These are phyloP conservation scores for Ormyrus pomaceus DNA, from an alignment of 2,888 invertebrate genomes.

Conservation along the genomic window DNA sequence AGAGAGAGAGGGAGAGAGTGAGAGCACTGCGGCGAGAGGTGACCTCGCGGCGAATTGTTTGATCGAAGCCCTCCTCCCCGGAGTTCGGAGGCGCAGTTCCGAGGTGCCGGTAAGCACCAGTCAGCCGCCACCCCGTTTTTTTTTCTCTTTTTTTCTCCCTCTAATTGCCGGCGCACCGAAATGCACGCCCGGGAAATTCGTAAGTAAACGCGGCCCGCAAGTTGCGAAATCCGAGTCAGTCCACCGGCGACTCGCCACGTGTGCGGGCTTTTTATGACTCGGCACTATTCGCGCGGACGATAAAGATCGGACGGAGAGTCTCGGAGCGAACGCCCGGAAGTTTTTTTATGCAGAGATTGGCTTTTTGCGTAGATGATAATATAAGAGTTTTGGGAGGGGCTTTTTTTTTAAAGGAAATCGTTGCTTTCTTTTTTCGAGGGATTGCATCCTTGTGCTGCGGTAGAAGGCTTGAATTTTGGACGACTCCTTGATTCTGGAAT, in stretches of 20 bases:
- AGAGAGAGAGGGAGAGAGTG: background rate
- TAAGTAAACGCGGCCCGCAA: background rate
- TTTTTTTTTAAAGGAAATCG: too few species aligned
- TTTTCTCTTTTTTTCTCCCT: background rate
- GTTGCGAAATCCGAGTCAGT: background rate
- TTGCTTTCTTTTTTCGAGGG: background rate
- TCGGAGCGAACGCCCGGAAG: too few species aligned
- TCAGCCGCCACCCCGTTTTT: background rate
- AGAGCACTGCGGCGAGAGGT: background rate
- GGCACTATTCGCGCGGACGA: background rate
- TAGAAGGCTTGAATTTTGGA: too few species aligned
- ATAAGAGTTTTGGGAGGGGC: too few species aligned
- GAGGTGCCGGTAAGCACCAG: too few species aligned
- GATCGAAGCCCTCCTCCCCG: conserved; percentile 32
- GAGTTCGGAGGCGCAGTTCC: background rate
- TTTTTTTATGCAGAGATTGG: too few species aligned
- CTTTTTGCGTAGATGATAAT: too few species aligned
- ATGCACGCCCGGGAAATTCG: background rate
- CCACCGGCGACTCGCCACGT: background rate
- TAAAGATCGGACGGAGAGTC: too few species aligned
- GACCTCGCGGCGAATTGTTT: conserved; percentile 44
- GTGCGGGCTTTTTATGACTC: background rate
- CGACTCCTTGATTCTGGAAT: background rate
- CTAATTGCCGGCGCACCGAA: background rate
- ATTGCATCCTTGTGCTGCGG: too few species aligned